Evolutionary conservation across 2,797 vertebrate genomes (phyloP), one percentile per base, ranked within the genome.

Genomic region (Micropoecilia bifurca): DNA sequence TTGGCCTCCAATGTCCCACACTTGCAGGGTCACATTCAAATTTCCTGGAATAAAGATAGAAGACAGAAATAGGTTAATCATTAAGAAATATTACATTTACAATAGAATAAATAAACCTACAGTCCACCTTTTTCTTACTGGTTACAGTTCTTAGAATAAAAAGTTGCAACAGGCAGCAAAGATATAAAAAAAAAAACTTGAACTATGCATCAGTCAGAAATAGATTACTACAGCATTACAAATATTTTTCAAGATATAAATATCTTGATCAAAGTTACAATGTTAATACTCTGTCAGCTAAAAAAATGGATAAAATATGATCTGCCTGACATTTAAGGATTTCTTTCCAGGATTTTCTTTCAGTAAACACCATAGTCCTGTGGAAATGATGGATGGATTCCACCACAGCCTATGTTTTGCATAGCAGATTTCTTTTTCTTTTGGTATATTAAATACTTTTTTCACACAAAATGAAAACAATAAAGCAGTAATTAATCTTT

Each of bases 1-100:
- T 95, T 99, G 99, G 48, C 99, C 99, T 85, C 99, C 99, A 55
- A 99, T 99, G 93, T 99, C 98, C 98, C 98, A 99, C 79, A 99
- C 97, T 94, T 99, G 99, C 92, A 99, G 96, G 66, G 98, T 98
- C 89, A 99, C 98, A 73, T 99, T 99, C 94, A 98, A 78, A 91
- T 99, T 99, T 81, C 98, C 99, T 99, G 85, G 4, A 92, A 88
- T 75, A 13, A 47, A 89, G 63, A 92, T 78, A 81, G 84, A 22
- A 86, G 18, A 83, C 50, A 81, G 41, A 82, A 83, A 63, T 46
- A 75, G 36, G 28, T 6, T 61, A 36, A 13, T 30, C 18, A 75
- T 46, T 61, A 45, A 45, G 13, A 55, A 7, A 1, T 57, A 46
- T 25, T 8, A 46, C 30, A 76, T 76, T 50, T 68, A 41, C 6